phyloP scores from a whole-genome alignment of 2,113 vertebrate genomes.

The Dasyurus viverrinus region DNA sequence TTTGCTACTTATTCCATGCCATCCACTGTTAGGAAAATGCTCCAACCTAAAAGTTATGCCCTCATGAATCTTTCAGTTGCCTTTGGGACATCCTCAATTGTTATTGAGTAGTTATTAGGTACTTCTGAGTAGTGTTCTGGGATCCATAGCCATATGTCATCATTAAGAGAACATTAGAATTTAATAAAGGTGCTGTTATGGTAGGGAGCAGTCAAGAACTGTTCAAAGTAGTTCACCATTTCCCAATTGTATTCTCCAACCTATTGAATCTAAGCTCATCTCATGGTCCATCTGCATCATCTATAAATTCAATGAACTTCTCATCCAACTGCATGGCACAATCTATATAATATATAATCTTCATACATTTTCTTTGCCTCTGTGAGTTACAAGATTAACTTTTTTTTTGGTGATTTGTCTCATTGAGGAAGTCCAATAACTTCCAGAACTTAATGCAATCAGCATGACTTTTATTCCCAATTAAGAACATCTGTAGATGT shows the following conservation, averaged over 20 bases:
- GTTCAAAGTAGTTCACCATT: neutral
- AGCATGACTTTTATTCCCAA: neutral
- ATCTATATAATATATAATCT: neutral
- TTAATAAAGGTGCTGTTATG: neutral
- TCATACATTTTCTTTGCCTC: neutral
- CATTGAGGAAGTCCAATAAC: neutral
- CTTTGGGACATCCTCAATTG: neutral
- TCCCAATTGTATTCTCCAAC: neutral
- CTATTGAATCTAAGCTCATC: neutral
- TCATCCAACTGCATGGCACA: neutral
- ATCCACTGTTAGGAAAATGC: neutral
- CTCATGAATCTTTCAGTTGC: neutral
- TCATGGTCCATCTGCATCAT: neutral
- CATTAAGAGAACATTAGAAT: neutral
- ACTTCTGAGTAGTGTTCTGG: neutral
- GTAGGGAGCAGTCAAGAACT: neutral
- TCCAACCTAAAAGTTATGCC: neutral
- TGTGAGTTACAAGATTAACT: neutral
- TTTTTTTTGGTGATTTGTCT: neutral
- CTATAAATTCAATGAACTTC: neutral
- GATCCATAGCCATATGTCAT: neutral
- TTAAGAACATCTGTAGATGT: neutral
- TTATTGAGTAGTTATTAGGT: neutral
- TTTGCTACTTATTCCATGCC: no score
- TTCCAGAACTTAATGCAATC: neutral